Percentiles rank a stretch among this genome's conserved stretches.
phyloP scores from a whole-genome alignment of 2,113 vertebrate genomes.

The Colaptes auratus region DNA sequence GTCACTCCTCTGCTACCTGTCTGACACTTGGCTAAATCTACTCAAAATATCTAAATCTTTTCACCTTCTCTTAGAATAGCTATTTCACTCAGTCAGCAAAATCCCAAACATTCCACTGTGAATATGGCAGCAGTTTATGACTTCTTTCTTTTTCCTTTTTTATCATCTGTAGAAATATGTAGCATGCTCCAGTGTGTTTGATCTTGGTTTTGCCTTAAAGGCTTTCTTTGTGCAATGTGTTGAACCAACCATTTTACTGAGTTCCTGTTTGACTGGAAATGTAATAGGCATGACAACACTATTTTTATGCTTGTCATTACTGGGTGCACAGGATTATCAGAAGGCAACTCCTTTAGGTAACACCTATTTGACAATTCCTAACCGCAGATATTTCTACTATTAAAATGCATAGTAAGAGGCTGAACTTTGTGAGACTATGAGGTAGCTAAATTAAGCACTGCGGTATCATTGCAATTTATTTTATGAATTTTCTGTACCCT shows the following conservation, averaged over 20 bases:
- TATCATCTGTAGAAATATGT: background rate
- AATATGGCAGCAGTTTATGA: background rate
- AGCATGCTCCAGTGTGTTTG: background rate
- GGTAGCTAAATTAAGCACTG: background rate
- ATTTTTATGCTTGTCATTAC: background rate
- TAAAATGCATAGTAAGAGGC: background rate
- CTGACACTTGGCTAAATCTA: background rate
- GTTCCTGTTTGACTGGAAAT: slow-evolving; percentile 1
- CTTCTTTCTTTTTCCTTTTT: background rate
- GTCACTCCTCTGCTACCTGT: background rate
- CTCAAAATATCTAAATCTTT: background rate
- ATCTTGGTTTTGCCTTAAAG: background rate
- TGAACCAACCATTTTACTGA: background rate
- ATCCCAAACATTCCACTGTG: background rate
- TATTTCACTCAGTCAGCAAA: background rate
- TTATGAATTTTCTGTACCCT: background rate
- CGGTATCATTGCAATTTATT: background rate
- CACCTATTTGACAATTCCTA: background rate
- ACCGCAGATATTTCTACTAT: background rate
- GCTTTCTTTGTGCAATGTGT: background rate
- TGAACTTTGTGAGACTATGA: background rate
- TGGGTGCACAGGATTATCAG: background rate
- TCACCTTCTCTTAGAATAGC: background rate
- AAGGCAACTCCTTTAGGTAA: background rate
- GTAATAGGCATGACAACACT: background rate